These are phyloP conservation scores for Bursaphelenchus okinawaensis DNA, from an alignment of 2,888 invertebrate species.

Conservation along the genomic window DNA sequence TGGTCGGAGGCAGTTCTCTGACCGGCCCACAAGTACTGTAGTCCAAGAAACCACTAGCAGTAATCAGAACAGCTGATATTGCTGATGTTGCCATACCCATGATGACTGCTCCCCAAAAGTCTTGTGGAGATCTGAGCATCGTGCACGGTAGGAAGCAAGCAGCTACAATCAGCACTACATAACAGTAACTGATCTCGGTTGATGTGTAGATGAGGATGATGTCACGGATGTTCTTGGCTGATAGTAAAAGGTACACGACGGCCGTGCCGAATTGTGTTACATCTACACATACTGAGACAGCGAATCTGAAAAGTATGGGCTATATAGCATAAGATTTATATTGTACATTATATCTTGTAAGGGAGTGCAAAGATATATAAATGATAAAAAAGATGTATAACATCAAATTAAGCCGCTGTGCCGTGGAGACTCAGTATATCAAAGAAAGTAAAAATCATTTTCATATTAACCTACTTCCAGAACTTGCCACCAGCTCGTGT, in stretches of 20 bases:
- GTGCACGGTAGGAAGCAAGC: constrained; percentile 37
- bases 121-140: constrained; percentile 46
- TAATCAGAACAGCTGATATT: constrained; percentile 6
- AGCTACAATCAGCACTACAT: constrained; percentile 41
- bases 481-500: constrained; percentile 24
- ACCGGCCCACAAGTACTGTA: constrained; percentile 9
- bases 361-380: too few relatives aligned
- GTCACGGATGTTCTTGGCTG: constrained; percentile 48
- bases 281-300: constrained; percentile 46
- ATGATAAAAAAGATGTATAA: constrained; percentile 1
- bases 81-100: constrained; percentile 17
- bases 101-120: constrained; percentile 42
- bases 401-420: constrained; percentile 18
- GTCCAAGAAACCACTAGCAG: constrained; percentile 15
- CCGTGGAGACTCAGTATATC: too few relatives aligned
- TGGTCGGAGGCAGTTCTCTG: constrained; percentile 10
- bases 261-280: constrained; percentile 49
- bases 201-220: constrained; percentile 29
- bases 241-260: constrained; percentile 45
- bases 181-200: constrained; percentile 32
- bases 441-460: too few relatives aligned
- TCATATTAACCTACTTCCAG: too few relatives aligned
- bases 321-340: too few relatives aligned
- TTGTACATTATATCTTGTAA: too few relatives aligned
- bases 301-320: constrained; percentile 21